Conservation (phyloP, 2,113 vertebrate genomes). For the Manacus vitellinus region DNA sequence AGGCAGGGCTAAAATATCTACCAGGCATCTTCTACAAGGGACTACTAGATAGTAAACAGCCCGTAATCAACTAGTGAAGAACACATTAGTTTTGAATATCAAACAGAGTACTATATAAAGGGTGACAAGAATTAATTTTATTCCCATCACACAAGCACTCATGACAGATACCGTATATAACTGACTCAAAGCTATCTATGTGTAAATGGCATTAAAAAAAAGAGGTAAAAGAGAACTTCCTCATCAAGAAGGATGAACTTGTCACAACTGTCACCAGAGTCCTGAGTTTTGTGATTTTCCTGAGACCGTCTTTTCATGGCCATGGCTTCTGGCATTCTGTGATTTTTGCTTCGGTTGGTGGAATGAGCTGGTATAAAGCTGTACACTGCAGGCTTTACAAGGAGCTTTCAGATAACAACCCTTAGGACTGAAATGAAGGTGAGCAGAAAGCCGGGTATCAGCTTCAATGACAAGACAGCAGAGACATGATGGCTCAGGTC, state of each 20-base stretch:
- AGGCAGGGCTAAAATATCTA: background rate
- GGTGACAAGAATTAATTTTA: slow-evolving; percentile 32
- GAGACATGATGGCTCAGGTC: background rate
- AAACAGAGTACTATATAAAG: background rate
- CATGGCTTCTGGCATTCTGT: background rate
- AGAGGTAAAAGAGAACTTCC: background rate
- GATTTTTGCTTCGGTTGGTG: background rate
- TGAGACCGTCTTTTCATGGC: background rate
- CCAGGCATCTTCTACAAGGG: background rate
- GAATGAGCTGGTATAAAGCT: background rate
- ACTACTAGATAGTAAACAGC: background rate
- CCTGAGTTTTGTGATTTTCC: background rate
- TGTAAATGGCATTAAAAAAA: background rate
- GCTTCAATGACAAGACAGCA: background rate
- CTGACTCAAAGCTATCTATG: background rate
- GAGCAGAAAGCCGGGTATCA: background rate
- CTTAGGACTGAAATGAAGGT: background rate
- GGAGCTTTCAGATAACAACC: background rate
- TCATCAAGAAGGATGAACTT: background rate
- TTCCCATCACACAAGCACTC: background rate
- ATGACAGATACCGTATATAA: background rate
- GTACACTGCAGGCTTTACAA: background rate
- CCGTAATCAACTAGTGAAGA: background rate
- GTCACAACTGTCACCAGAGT: background rate
- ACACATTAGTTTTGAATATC: background rate